Evolutionary conservation across 2,888 invertebrate species (phyloP), one percentile per base, ranked within the genome.

Genomic region (Lydus trimaculatus): DNA sequence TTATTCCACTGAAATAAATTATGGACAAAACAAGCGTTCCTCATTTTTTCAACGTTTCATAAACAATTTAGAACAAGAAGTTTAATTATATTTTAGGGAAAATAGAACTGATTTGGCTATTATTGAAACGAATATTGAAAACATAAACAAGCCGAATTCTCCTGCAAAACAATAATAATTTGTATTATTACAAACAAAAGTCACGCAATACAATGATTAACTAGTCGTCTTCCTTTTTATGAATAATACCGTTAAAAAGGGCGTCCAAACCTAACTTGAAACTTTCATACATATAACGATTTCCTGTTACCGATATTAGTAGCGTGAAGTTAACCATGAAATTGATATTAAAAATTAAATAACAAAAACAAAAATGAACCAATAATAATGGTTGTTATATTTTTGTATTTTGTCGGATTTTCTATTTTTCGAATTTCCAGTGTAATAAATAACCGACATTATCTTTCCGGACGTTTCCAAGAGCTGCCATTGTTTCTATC

Each of bases 131-230:
- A 48, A 66, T 67, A 70, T 70, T 70, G 67, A 70, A 67, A 67
- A 63, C 64, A 36, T 67, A 70, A 70, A 70, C 67, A 70, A 52
- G 63, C 58, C 63, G 59, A 70, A 67, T 64, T 66, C 61, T 60
- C 56, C 33, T 64, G 59, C 59, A 66, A 61, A 60, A 58, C 63
- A 58, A 56, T 58, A 48, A 58, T 52, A 63, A 66, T 60, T 63
- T 52, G 36, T 58, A 52, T 62, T 63, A 48, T 66, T 65, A 65
- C 60, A 56, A 43, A 52, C 9, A 20, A 17, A 52, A 43, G 25
- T 23, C 70, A 70, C 70, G 70, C 70, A 56, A 70, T 64, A 23
- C 36, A 56, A 59, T 63, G 61, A 70, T 70, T 70, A 70, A 28
- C 65, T 28, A 66, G 58, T 60, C 23, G 58, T 31, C 64, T 64